Evolutionary conservation across 2,888 invertebrate species (phyloP).

Genomic region (Lasioglossum lativentre): DNA sequence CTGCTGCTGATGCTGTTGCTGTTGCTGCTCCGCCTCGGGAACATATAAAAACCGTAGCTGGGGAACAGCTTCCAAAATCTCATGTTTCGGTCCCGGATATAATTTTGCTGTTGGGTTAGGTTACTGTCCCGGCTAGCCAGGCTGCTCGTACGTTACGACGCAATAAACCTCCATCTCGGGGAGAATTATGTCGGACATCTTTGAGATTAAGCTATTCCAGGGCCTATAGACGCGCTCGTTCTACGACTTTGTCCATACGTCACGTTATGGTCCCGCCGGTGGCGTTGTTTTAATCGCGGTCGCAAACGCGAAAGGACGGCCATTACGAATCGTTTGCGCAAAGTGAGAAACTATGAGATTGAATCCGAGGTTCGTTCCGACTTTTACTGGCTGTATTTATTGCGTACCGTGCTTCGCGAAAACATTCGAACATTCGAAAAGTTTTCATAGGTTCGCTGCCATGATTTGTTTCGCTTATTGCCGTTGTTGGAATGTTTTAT

Average conservation of each 20-base stretch:
- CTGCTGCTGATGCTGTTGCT: no score
- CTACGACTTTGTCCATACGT: constrained; percentile 47
- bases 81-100: constrained; percentile 37
- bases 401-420: not conserved
- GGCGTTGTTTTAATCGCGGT: not conserved
- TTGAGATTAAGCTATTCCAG: constrained; percentile 75
- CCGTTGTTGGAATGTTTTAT: not conserved
- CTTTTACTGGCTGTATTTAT: not conserved
- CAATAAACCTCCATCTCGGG: constrained; percentile 78
- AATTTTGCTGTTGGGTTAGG: constrained; percentile 52
- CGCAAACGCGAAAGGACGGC: not conserved
- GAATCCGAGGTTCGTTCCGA: not conserved
- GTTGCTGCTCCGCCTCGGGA: not conserved
- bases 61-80: constrained; percentile 52
- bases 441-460: not conserved
- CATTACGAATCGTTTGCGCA: not conserved
- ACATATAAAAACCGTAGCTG: constrained; percentile 45
- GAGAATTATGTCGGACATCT: constrained; percentile 78
- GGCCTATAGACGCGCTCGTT: constrained; percentile 32
- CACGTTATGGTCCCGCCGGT: constrained; percentile 8
- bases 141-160: constrained; percentile 75
- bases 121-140: constrained; percentile 53
- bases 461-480: not conserved
- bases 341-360: not conserved
- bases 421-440: not conserved